A percentile compares a stretch with the other conserved stretches of the same genome.
These are phyloP conservation scores for Mamestra configurata DNA, from an alignment of 1,140 invertebrate species.

Conservation along the genomic window DNA sequence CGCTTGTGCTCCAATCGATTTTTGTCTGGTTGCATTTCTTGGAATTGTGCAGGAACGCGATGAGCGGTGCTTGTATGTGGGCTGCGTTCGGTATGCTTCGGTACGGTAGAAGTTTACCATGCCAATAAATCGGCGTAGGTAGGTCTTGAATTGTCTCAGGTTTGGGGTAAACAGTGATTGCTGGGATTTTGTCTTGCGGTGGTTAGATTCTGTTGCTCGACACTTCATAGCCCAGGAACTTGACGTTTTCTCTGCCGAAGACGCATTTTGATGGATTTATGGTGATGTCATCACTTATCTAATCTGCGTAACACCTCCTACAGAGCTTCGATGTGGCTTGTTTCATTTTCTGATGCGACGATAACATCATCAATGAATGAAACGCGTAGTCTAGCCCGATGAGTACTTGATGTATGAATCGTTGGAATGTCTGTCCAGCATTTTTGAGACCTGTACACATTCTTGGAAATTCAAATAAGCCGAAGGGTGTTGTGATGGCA, in stretches of 20 bases:
- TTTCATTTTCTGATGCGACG: background rate
- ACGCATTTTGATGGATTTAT: too few relatives aligned
- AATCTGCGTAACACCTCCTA: background rate
- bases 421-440: conserved; percentile 14
- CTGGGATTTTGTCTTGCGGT: background rate
- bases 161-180: background rate
- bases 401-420: background rate
- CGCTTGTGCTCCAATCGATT: background rate
- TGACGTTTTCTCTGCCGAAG: too few relatives aligned
- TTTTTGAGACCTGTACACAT: background rate
- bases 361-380: background rate
- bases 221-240: too few relatives aligned
- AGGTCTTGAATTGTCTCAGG: background rate
- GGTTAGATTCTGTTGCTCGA: too few relatives aligned
- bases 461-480: background rate
- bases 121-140: background rate
- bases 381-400: background rate
- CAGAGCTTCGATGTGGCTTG: background rate
- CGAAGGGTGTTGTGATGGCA: background rate
- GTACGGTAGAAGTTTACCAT: background rate
- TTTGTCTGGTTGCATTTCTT: background rate
- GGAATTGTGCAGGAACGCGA: background rate
- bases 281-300: too few relatives aligned
- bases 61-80: background rate
- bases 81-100: background rate